A percentile compares a stretch with the other conserved stretches of the same genome.
Conservation (phyloP, 1,140 invertebrate genomes). For the Bombus confusus region DNA sequence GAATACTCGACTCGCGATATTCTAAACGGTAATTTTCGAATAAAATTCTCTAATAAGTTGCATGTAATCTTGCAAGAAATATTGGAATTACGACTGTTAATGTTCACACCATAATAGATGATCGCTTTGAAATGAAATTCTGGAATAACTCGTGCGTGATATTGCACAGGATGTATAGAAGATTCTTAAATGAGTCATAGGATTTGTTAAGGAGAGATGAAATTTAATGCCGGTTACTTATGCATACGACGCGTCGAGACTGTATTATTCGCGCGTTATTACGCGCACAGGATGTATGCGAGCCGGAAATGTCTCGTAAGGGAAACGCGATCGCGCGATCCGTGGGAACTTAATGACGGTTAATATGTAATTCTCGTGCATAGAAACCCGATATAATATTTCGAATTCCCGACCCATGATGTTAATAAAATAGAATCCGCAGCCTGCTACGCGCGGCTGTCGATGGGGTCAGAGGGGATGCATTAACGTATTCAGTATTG, state of each 20-base stretch:
- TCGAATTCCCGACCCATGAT: slow-evolving; percentile 17
- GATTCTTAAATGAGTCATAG: not conserved
- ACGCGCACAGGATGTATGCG: not conserved
- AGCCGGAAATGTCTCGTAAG: slow-evolving; percentile 52
- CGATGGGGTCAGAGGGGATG: not conserved
- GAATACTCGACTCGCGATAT: too few relatives aligned
- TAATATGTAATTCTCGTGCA: slow-evolving; percentile 45
- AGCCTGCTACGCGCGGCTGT: too few relatives aligned
- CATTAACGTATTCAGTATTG: slow-evolving; percentile 24
- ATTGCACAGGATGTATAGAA: too few relatives aligned
- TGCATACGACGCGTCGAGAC: not conserved
- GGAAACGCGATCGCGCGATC: slow-evolving; percentile 40
- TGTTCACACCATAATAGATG: too few relatives aligned
- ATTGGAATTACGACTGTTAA: too few relatives aligned
- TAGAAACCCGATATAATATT: slow-evolving; percentile 56
- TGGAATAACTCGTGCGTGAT: not conserved
- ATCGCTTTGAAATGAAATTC: too few relatives aligned
- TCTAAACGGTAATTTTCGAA: too few relatives aligned
- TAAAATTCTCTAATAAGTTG: too few relatives aligned
- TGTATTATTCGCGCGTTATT: slow-evolving; percentile 51
- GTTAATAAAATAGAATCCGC: slow-evolving; percentile 50
- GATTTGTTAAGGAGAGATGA: slow-evolving; percentile 4
- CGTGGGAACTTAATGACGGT: slow-evolving; percentile 27
- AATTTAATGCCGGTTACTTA: slow-evolving; percentile 19
- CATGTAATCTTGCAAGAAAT: too few relatives aligned